These are phyloP conservation scores for Melinopterus prodromus DNA, from an alignment of 2,888 invertebrate species.

Conservation along the genomic window DNA sequence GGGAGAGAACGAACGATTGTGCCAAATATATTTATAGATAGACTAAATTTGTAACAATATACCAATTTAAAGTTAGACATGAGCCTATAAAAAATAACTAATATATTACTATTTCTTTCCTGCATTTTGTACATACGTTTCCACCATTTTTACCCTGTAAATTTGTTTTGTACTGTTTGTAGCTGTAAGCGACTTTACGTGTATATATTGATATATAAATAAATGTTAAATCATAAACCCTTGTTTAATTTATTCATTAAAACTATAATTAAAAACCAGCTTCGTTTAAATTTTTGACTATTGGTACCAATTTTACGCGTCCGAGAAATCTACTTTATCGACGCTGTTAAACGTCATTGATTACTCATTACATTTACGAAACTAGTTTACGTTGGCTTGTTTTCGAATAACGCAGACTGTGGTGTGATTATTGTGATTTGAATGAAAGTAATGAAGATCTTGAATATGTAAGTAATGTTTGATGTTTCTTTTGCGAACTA, in stretches of 20 bases:
- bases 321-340: too few relatives aligned
- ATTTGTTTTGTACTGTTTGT: slow-evolving; percentile 4
- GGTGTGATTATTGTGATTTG: too few relatives aligned
- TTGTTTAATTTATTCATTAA: not conserved
- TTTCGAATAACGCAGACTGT: too few relatives aligned
- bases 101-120: not conserved
- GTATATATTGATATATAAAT: not conserved
- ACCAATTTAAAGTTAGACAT: not conserved
- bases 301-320: too few relatives aligned
- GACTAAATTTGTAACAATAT: not conserved
- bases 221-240: not conserved
- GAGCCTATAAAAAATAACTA: not conserved
- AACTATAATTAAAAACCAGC: not conserved
- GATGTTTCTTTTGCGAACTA: too few relatives aligned
- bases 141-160: not conserved
- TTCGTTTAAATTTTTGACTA: too few relatives aligned
- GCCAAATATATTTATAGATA: slow-evolving; percentile 4
- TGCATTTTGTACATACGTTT: not conserved
- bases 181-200: not conserved
- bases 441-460: too few relatives aligned
- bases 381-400: too few relatives aligned
- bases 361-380: too few relatives aligned
- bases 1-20: not conserved
- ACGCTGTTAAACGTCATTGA: too few relatives aligned
- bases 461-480: too few relatives aligned